Evolutionary conservation across 2,888 invertebrate genomes (phyloP).

Genomic region (Trichopria drosophilae): DNA sequence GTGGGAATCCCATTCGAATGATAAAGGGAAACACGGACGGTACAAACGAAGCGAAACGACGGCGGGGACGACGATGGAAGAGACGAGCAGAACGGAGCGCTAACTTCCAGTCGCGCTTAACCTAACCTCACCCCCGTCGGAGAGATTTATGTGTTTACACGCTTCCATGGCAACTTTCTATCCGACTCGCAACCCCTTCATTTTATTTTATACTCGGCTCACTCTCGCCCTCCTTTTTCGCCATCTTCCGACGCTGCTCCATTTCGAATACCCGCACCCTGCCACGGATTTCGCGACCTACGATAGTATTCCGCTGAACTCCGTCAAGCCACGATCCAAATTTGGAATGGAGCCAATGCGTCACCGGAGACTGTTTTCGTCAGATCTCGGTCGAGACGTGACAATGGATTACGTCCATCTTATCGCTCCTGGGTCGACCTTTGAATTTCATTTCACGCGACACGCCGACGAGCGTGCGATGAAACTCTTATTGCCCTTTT

Average conservation of each 20-base stretch:
- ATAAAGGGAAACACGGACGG: constrained; percentile 19
- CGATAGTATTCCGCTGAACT: constrained; percentile 11
- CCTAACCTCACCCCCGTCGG: constrained; percentile 34
- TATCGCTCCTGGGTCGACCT: no score
- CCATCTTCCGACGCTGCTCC: constrained; percentile 34
- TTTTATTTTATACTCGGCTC: constrained; percentile 46
- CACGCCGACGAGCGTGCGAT: no score
- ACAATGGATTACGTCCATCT: constrained; percentile 55
- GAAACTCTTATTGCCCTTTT: no score
- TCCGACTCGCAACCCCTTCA: constrained; percentile 43
- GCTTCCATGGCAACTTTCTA: constrained; percentile 54
- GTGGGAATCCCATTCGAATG: constrained; percentile 21
- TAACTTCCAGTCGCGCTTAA: constrained; percentile 45
- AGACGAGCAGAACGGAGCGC: constrained; percentile 32
- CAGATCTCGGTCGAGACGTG: constrained; percentile 49
- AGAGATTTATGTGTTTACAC: constrained; percentile 57
- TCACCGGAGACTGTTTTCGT: constrained; percentile 51
- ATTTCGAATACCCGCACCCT: constrained; percentile 17
- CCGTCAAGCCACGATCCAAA: constrained; percentile 42
- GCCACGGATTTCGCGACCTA: constrained; percentile 4
- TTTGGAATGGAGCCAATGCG: constrained; percentile 49
- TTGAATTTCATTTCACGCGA: no score
- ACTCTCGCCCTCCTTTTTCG: constrained; percentile 29
- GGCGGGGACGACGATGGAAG: constrained; percentile 5
- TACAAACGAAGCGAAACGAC: constrained; percentile 19